Evolutionary conservation across 2,888 invertebrate species (phyloP), one percentile per base, ranked within the genome.

Genomic region (Chrysolina americana): DNA sequence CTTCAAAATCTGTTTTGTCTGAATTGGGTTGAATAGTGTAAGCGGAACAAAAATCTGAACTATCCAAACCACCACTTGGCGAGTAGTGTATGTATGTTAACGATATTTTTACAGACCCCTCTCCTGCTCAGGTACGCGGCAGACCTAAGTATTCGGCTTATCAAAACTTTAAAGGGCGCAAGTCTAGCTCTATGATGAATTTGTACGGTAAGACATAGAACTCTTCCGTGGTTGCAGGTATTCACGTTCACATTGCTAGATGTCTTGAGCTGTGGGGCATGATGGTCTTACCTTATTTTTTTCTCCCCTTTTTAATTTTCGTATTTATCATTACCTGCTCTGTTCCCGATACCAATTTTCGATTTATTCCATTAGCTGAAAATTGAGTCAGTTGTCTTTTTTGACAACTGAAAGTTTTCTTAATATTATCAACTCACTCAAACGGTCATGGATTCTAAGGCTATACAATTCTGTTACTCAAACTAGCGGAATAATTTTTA

Each of bases 161-260:
- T 93, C 93, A 93, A 93, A 95, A 94, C 94, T 94, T 95, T 93
- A 95, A 95, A 92, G 89, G 91, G 86, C 94, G 96, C 93, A 96
- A 96, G 92, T 96, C 96, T 91, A 96, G 95, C 93, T 96, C 96
- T 89, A 93, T 96, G 92, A 95, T 96, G 95, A 96, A 96, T 93
- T 92, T 96, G 92, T 95, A 95, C 93, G 96, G 96, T 96, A 96
- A 96, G 96, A 92, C 89, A 59, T 28, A 89, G 77, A 78, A 73
- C 78, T 79, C 71, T 78, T 77, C 74, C 76, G 80, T 81, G 82
- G 82, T 82, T 80, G 76, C 79, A 81, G 81, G 81, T 82, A 80
- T 77, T 78, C 76, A 74, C 75, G 73, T 79, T 76, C 76, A 76
- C 76, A 74, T 72, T 74, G 79, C 78, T 79, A 79, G 78, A 78